A percentile compares a stretch with the other conserved stretches of the same genome.
Evolutionary conservation across 2,113 vertebrate genomes (phyloP).

Genomic region (Bubo blakistoni): DNA sequence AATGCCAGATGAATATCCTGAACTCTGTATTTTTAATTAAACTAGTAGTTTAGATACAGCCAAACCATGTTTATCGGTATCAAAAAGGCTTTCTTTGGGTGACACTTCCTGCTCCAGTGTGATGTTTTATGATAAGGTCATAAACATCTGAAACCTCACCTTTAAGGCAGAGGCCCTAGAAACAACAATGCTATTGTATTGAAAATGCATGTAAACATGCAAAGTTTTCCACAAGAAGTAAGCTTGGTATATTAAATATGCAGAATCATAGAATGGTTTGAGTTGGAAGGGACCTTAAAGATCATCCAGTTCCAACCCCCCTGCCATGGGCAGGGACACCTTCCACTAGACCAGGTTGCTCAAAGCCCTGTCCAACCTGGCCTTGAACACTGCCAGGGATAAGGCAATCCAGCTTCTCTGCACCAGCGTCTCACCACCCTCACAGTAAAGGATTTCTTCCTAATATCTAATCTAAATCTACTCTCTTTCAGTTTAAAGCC

Average conservation of each 20-base stretch:
- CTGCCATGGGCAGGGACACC: no score
- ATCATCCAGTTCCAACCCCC: no score
- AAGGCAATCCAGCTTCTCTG: no score
- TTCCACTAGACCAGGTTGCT: no score
- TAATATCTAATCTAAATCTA: no score
- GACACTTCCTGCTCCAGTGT: background rate
- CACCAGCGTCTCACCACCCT: no score
- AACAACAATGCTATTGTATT: background rate
- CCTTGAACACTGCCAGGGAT: no score
- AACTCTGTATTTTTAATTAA: background rate
- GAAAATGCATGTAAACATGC: background rate
- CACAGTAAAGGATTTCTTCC: no score
- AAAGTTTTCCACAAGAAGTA: slow-evolving; percentile 8
- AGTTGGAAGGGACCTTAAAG: no score
- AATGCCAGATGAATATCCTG: background rate
- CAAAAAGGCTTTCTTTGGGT: background rate
- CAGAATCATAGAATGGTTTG: background rate
- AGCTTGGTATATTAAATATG: background rate
- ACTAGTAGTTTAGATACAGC: background rate
- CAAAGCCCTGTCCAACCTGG: no score
- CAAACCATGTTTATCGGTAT: background rate
- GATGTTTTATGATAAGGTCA: background rate
- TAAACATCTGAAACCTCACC: background rate
- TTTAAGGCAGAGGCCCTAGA: background rate
- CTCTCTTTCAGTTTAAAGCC: no score